Base-by-base conservation (phyloP, 2,113 vertebrate species). In the Xenopus laevis region DNA sequence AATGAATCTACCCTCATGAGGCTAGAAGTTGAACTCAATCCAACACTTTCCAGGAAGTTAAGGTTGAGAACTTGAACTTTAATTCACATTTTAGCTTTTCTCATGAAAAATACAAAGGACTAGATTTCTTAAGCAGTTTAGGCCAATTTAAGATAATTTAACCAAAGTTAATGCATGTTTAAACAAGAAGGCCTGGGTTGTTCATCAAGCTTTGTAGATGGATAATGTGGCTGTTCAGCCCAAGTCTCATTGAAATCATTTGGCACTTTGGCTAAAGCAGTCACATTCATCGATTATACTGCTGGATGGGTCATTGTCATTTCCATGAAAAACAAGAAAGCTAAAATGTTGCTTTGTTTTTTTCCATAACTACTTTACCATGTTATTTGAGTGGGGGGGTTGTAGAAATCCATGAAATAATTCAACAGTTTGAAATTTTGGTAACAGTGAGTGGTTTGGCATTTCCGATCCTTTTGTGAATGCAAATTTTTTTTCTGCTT, bases 131-230 rank as follows among this genome's bases (percentile, higher is more conserved):
- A 58, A 77, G 67, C 67, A 44, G 74, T 23, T 9, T 64, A 53
- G 63, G 73, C 46, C 73, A 62, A 21, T 67, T 76, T 68, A 76
- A 53, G 33, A 69, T 63, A 60, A 69, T 63, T 55, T 76, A 69
- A 77, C 46, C 67, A 77, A 64, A 77, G 74, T 70, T 75, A 77
- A 70, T 77, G 68, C 47, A 45, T 63, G 74, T 77, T 70, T 70
- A 77, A 70, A 70, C 68, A 68, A 70, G 59, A 70, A 64, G 50
- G 67, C 74, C 66, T 40, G 46, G 58, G 65, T 52, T 75, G 61
- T 75, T 69, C 65, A 75, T 69, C 73, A 75, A 46, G 23, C 73
- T 75, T 75, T 68, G 58, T 66, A 44, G 55, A n/a, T 47, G 65
- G 23, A 40, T 68, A 75, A 62, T 75, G 73, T 67, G 58, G n/a